phyloP scores from a whole-genome alignment of 2,797 vertebrate genomes.

The Xyrichtys novacula region DNA sequence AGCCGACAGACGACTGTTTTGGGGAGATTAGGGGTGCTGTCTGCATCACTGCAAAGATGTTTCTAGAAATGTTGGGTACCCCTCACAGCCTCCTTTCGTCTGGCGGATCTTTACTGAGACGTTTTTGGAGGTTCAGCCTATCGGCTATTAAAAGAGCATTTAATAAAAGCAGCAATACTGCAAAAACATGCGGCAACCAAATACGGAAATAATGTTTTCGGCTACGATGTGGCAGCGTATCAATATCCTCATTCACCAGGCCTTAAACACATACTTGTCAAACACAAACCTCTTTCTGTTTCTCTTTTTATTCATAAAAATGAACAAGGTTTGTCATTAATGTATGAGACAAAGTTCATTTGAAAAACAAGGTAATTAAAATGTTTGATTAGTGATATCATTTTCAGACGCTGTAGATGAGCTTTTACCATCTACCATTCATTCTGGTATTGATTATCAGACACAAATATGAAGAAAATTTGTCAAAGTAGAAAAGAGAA shows the following conservation, averaged over 20 bases:
- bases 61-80: conserved; percentile 8
- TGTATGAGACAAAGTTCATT: neutral
- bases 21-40: conserved; percentile 15
- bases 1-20: neutral
- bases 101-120: too few relatives aligned
- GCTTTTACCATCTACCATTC: too few relatives aligned
- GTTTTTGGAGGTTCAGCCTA: fast-evolving
- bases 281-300: conserved; percentile 21
- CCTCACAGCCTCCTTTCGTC: neutral
- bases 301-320: neutral
- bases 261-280: conserved; percentile 21
- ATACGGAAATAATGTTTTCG: neutral
- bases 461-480: too few relatives aligned
- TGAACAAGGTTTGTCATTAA: neutral
- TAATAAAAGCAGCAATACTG: neutral
- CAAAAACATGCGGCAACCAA: neutral
- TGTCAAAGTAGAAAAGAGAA: neutral
- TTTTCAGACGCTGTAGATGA: neutral
- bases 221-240: conserved; percentile 13
- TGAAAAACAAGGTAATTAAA: neutral
- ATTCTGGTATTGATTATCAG: too few relatives aligned
- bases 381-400: neutral
- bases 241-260: conserved; percentile 11
- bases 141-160: neutral
- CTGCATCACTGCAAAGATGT: conserved; percentile 28